These are phyloP conservation scores for Actinernus sp. DNA, from an alignment of 92 coral and sea anemone genomes.

Conservation along the genomic window DNA sequence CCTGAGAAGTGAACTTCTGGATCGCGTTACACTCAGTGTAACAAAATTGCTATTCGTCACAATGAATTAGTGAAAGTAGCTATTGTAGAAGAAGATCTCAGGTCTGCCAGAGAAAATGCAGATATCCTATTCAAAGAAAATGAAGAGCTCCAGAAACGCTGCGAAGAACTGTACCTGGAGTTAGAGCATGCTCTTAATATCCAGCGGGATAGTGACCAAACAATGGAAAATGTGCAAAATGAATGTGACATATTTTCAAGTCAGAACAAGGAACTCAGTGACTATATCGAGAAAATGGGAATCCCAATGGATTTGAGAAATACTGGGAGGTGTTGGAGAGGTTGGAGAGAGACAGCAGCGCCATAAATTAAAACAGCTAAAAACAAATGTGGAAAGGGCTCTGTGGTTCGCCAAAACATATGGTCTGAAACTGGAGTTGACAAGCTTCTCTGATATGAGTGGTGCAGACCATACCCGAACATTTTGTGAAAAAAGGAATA, in stretches of 20 bases:
- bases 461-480: slow-evolving; percentile 26
- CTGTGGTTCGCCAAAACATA: slow-evolving; percentile 75
- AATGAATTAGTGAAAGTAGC: slow-evolving; percentile 33
- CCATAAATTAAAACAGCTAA: slow-evolving; percentile 53
- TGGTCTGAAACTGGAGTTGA: slow-evolving; percentile 40
- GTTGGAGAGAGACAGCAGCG: slow-evolving; percentile 57
- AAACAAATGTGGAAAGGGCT: slow-evolving; percentile 60
- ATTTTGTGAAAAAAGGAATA: slow-evolving; percentile 10
- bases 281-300: no score
- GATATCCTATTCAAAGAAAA: slow-evolving; percentile 13
- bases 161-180: slow-evolving; percentile 8
- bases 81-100: slow-evolving; percentile 7
- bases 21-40: slow-evolving; percentile 2
- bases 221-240: no score
- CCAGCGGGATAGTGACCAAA: no score
- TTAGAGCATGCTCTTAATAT: neutral
- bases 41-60: slow-evolving; percentile 20
- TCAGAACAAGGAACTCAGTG: no score
- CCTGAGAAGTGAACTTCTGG: slow-evolving; percentile 7
- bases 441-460: slow-evolving; percentile 9
- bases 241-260: no score
- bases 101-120: slow-evolving; percentile 19
- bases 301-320: no score
- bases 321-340: no score
- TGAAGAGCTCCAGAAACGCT: slow-evolving; percentile 4